Conservation (phyloP, 2,797 vertebrate genomes). For the Acanthurus leucopareius region DNA sequence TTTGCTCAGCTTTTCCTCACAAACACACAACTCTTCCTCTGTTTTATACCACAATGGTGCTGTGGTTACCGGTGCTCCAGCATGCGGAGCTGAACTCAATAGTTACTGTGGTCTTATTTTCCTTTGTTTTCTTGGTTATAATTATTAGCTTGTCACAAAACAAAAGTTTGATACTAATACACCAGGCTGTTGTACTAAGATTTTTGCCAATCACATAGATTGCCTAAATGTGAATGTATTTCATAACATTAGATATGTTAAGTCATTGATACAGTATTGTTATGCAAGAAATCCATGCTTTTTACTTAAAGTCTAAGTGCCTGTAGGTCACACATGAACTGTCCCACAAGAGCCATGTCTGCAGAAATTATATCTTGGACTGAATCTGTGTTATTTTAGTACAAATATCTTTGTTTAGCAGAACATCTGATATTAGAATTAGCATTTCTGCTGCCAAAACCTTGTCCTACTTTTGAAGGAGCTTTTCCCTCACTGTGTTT, state of each 20-base stretch:
- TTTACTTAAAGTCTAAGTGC: background rate
- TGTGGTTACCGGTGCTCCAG: slow-evolving; percentile 7
- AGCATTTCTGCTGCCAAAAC: background rate
- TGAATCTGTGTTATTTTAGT: slow-evolving; percentile 5
- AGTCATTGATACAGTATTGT: background rate
- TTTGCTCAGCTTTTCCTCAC: slow-evolving; percentile 29
- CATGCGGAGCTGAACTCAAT: slow-evolving; percentile 10
- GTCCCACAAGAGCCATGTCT: background rate
- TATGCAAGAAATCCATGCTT: background rate
- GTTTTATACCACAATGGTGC: slow-evolving; percentile 50
- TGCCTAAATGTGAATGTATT: background rate
- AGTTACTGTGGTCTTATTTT: slow-evolving; percentile 19
- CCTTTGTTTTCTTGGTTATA: background rate
- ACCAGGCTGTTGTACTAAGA: background rate
- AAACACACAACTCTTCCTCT: slow-evolving; percentile 36
- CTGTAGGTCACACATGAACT: background rate
- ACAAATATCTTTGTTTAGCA: background rate
- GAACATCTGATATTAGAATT: background rate
- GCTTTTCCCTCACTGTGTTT: background rate
- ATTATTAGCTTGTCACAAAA: background rate
- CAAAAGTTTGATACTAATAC: too few relatives aligned
- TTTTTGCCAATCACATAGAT: background rate
- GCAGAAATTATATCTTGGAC: background rate
- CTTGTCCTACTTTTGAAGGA: slow-evolving; percentile 26
- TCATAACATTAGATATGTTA: background rate